Evolutionary conservation across 2,888 invertebrate genomes (phyloP).

Genomic region (Hylaea fasciaria): DNA sequence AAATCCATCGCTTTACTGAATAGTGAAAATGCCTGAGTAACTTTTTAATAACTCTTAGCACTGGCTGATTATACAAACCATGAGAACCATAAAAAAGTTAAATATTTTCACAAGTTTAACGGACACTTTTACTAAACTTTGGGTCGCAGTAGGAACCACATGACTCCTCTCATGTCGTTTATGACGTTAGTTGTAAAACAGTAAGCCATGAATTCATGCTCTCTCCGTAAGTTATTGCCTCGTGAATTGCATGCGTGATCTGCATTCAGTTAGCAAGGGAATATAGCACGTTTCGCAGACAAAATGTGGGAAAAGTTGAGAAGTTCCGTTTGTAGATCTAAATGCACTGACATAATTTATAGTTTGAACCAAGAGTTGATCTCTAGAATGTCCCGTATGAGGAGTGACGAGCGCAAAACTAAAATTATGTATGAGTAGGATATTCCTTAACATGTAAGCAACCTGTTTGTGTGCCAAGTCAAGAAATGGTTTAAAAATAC

Average conservation of each 20-base stretch:
- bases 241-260: slow-evolving; percentile 22
- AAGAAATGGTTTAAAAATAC: too few species aligned
- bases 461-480: too few species aligned
- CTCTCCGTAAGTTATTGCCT: slow-evolving; percentile 15
- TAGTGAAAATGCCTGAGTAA: too few species aligned
- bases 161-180: not conserved
- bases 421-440: too few species aligned
- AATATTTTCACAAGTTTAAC: too few species aligned
- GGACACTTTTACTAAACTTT: too few species aligned
- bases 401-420: too few species aligned
- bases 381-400: not conserved
- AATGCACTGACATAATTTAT: not conserved
- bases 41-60: too few species aligned
- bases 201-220: slow-evolving; percentile 26
- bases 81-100: too few species aligned
- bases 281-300: slow-evolving; percentile 9
- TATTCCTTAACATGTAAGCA: too few species aligned
- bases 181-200: slow-evolving; percentile 7
- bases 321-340: not conserved
- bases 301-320: not conserved
- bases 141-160: not conserved
- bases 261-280: slow-evolving; percentile 17
- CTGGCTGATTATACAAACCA: too few species aligned
- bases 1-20: too few species aligned
- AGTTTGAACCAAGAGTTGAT: not conserved